Base-by-base conservation (phyloP, 2,888 invertebrate species). In the Clostera curtula region DNA sequence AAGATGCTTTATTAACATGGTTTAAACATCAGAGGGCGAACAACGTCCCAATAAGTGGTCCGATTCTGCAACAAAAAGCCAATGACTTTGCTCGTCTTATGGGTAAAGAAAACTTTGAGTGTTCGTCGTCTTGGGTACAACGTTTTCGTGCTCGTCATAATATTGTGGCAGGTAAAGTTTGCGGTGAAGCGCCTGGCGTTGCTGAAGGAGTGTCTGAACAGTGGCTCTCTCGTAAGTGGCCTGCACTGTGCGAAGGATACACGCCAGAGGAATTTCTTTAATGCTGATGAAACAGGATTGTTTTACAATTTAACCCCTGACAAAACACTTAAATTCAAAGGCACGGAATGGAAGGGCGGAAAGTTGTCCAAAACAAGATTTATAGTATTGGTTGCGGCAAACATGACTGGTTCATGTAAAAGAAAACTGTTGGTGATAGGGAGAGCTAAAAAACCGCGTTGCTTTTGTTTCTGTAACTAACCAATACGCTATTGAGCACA, bases 361-460 rank as follows among this genome's bases (percentile, higher is more conserved):
- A 58, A 60, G 28, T 28, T 44, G 3, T 47, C 45, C 10, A 53
- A 61, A 30, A 45, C 47, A 13, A 37, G 57, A 29, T 27, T 64
- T 25, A 65, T 58, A 4, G 43, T 60, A 20, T 35, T 63, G 20
- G 43, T 63, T 19, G 48, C 49, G 34, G 45, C 49, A 4, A 62
- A 61, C 39, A 55, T 53, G 44, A 39, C 30, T 40, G 64, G 58
- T 21, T 45, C 49, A 36, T 52, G 57, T 42, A 60, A 61, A 56
- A 37, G 41, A 28, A 53, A 53, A 29, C 40, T 53, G 1, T 19
- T 67, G 8, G 46, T 63, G 9, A 56, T 63, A 36, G 58, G 55
- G 24, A 60, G 59, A 50, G 43, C 49, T 17, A 41, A 47, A 43
- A 55, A 55, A 7, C 53, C 56, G n/a, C 40, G 52, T 3, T 64